Evolutionary conservation across 2,888 invertebrate genomes (phyloP), one percentile per base, ranked within the genome.

Genomic region (Dione vanillae): DNA sequence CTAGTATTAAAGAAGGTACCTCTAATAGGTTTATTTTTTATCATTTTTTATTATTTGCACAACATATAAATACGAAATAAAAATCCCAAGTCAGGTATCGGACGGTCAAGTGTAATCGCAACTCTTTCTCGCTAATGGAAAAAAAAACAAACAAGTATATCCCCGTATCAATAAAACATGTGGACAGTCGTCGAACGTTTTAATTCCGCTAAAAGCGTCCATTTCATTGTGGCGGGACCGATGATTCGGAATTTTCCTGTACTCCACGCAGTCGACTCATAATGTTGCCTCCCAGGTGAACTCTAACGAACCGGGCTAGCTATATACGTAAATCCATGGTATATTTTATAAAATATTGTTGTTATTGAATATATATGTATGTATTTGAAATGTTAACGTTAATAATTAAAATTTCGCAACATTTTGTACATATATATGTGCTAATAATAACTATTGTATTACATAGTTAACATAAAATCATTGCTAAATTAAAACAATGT

Each of bases 151-250:
- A 45, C 69, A 66, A 62, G 52, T 69, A 66, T 64, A 64, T 69
- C 68, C 45, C 58, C 64, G 58, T 86, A 88, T 86, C 86, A 87
- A 88, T 88, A 84, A 89, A 89, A 88, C 85, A 86, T 84, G 82
- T 77, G 76, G 79, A 80, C 82, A 83, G 75, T 67, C 69, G 69
- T 69, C 58, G 75, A 75, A 67, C 75, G 66, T 70, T 92, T 90
- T 91, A 90, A 92, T 92, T 89, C 82, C 83, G 79, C 86, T 92
- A 91, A 92, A 92, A 92, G 92, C 91, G 83, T 85, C 83, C 84
- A 86, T 87, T 87, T 87, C 89, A 88, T 89, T 91, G 90, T 85
- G 88, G 89, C 84, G 64, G 78, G 79, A 75, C 81, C 83, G 83
- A 84, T 87, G 85, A 88, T 89, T 86, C 84, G 83, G 83, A 85